Percentiles rank a stretch among this genome's conserved stretches.
These are phyloP conservation scores for Rhynchomys soricoides DNA, from an alignment of 2,113 vertebrate genomes.

Conservation along the genomic window DNA sequence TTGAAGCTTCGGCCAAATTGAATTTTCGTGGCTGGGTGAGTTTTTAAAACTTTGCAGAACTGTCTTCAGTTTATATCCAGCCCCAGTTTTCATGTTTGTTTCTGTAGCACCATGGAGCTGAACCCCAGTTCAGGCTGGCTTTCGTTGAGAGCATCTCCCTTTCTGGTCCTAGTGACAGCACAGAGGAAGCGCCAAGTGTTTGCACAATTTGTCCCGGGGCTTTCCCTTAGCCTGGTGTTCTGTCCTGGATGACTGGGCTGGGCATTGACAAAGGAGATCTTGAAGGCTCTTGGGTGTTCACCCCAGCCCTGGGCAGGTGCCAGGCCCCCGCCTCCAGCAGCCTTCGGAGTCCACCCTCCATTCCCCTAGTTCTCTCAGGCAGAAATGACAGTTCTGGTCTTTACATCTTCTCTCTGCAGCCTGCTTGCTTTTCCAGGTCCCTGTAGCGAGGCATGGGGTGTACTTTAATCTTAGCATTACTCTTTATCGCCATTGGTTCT, in stretches of 20 bases:
- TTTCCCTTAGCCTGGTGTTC: background rate
- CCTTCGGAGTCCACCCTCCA: background rate
- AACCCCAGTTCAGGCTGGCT: background rate
- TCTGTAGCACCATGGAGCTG: slow-evolving; percentile 43
- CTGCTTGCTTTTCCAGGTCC: background rate
- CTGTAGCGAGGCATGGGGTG: background rate
- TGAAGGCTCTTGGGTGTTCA: background rate
- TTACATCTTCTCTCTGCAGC: background rate
- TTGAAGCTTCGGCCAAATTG: slow-evolving; percentile 37
- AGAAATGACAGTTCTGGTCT: background rate
- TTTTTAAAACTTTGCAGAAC: slow-evolving; percentile 47
- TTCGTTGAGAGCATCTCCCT: background rate
- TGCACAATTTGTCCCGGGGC: background rate
- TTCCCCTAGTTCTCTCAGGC: background rate
- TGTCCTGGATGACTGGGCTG: background rate
- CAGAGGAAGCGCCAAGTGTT: background rate
- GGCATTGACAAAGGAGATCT: background rate
- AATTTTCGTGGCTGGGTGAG: slow-evolving; percentile 35
- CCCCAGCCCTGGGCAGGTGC: background rate
- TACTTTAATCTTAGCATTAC: background rate
- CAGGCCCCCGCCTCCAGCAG: background rate
- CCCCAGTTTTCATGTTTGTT: slow-evolving; percentile 43
- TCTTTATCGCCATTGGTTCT: background rate
- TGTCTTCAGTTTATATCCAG: slow-evolving; percentile 40
- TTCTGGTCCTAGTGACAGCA: background rate